Base-by-base conservation (phyloP, 1,140 invertebrate genomes). In the Plectus sambesii region DNA sequence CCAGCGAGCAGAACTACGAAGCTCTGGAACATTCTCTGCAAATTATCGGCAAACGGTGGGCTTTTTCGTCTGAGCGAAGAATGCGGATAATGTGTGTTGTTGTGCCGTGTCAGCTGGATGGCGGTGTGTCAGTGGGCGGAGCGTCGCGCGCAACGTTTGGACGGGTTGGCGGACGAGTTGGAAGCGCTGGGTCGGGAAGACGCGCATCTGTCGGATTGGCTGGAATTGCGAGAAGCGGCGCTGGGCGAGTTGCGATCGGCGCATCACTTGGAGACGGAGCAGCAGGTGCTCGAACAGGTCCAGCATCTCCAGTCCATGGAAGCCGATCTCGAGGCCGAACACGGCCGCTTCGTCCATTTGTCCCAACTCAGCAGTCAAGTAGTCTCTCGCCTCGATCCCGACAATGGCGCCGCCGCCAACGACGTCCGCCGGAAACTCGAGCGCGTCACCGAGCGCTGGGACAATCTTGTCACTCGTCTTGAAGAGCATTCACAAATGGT, bases 401-500 rank as follows among this genome's bases (percentile, higher is more conserved):
- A 24, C 12, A 55, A 55, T 37, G 42, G 36, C 20, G 44, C 41
- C 2, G 54, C 47, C 5, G 62, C 61, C 2, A 53, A 53, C 12
- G 19, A 35, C 6, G 59, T 62, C n/a, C 45, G 55, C 12, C 30
- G 36, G 12, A 20, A 43, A 24, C 33, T 62, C 8, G 60, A 65
- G 26, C 35, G 43, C 8, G 42, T 68, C n/a, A 64, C 65, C 24
- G 52, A 68, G 20, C 36, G 46, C 20, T 63, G 65, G 62, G 65
- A 65, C 30, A 53, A 63, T 41, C 53, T 65, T 25, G 62, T 65
- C 2, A 59, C 52, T 9, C 25, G 60, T 30, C 42, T 65, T 4
- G 63, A 65, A 33, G 62, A 68, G 39, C 60, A 68, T 19, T 58
- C 62, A 8, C 59, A 68, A 44, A 59, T 53, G 40, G 63, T 66